Base-by-base conservation (phyloP, 2,113 vertebrate species). In the Myiozetetes cayanensis region DNA sequence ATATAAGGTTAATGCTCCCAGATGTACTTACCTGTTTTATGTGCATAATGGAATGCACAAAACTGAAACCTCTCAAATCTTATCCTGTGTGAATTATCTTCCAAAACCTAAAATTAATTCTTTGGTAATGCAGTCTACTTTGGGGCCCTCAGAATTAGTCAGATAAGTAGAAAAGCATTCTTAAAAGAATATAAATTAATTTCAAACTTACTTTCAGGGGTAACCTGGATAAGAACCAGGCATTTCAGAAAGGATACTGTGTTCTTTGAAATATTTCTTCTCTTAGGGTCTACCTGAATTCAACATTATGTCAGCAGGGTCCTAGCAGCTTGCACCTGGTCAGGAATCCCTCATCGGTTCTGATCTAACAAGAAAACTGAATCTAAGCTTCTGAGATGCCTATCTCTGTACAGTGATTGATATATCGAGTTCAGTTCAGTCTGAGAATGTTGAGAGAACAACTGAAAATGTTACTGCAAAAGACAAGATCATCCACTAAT, bases 301-400 rank as follows among this genome's bases (percentile, higher is more conserved):
- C 37, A 82, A 14, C 10, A 21, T 50, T 68, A 59, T 49, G 20
- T 56, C 47, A 72, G 10, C 0, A 0, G 18, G 24, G 50, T 71
- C 47, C 39, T 50, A 59, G 27, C 5, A 35, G 21, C 13, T 92
- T 81, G 43, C 18, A 61, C 24, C 9, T 87, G n/a, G 28, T 10
- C 70, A 79, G 37, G 12, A 91, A 46, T 56, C 59, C 10, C 63
- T 72, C 25, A 30, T 41, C 15, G 5, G 87, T 85, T 75, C 58
- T 50, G 18, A n/a, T 23, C 14, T 68, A 56, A 39, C 4, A 85
- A 62, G 58, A 43, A 84, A 74, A 68, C 3, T 22, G 18, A 87
- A 66, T 9, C 12, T 62, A 91, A n/a, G 13, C 2, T 72, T 39
- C 53, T 61, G 49, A 85, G 44, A 61, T 55, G 9, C 6, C 27